Percentiles rank a stretch among this genome's conserved stretches.
Conservation (phyloP, 1,140 invertebrate genomes). For the Meteorus sp. region DNA sequence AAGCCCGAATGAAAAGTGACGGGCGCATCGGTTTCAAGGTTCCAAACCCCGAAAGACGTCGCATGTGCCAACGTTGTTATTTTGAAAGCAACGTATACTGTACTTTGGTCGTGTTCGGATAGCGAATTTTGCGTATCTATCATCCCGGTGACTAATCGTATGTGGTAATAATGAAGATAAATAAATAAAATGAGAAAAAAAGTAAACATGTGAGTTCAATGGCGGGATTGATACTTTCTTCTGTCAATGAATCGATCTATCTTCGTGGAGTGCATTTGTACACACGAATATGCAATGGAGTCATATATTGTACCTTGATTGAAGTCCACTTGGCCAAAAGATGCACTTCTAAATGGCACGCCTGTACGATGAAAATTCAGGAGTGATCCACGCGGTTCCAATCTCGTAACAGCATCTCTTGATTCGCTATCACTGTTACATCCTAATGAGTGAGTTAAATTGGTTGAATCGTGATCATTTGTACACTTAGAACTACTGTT, state of each 20-base stretch:
- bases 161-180: not conserved
- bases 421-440: slow-evolving; percentile 38
- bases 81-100: slow-evolving; percentile 24
- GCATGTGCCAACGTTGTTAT: slow-evolving; percentile 28
- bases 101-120: slow-evolving; percentile 8
- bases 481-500: slow-evolving; percentile 43
- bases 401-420: slow-evolving; percentile 41
- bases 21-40: slow-evolving; percentile 28
- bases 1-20: slow-evolving; percentile 17
- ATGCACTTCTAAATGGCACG: slow-evolving; percentile 73
- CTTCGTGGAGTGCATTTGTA: too few species aligned
- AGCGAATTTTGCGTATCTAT: slow-evolving; percentile 14
- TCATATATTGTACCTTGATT: too few species aligned
- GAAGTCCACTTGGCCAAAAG: slow-evolving; percentile 81
- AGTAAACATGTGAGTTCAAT: not conserved
- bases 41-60: not conserved
- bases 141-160: not conserved
- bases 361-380: slow-evolving; percentile 38
- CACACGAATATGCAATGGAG: too few species aligned
- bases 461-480: slow-evolving; percentile 38
- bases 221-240: too few species aligned
- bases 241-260: not conserved
- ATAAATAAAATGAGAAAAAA: not conserved
- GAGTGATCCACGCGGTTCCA: slow-evolving; percentile 54
- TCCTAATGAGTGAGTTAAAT: not conserved